Evolutionary conservation across 1,140 invertebrate species (phyloP).

Genomic region (Lethocerus indicus): DNA sequence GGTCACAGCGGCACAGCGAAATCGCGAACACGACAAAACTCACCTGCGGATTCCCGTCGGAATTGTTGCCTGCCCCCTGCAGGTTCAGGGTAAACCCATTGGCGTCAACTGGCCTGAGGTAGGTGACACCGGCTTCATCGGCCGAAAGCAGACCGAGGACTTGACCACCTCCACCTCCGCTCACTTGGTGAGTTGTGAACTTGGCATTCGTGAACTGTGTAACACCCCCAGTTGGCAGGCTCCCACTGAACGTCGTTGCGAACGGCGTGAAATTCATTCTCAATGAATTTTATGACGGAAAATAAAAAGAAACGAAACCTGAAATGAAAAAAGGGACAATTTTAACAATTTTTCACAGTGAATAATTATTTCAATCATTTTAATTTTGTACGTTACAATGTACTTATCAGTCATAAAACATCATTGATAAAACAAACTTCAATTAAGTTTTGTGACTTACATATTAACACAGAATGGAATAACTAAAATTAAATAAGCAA

Average conservation of each 20-base stretch:
- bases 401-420: too few relatives aligned
- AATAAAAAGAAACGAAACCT: too few relatives aligned
- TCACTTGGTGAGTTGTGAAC: slow-evolving; percentile 41
- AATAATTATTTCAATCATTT: too few relatives aligned
- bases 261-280: slow-evolving; percentile 56
- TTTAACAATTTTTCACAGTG: too few relatives aligned
- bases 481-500: too few relatives aligned
- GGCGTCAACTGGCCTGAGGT: slow-evolving; percentile 47
- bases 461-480: too few relatives aligned
- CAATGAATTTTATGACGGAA: background rate
- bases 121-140: slow-evolving; percentile 55
- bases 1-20: too few relatives aligned
- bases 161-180: slow-evolving; percentile 29
- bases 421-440: too few relatives aligned
- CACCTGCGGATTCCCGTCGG: slow-evolving; percentile 18
- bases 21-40: background rate
- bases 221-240: slow-evolving; percentile 31
- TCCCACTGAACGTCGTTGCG: slow-evolving; percentile 38
- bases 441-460: too few relatives aligned
- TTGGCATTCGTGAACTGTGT: slow-evolving; percentile 16
- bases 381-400: too few relatives aligned
- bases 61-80: slow-evolving; percentile 14
- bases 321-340: background rate
- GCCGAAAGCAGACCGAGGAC: slow-evolving; percentile 36
- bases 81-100: slow-evolving; percentile 25